These are phyloP conservation scores for Meteorus sp. DNA, from an alignment of 1,140 invertebrate genomes.

Conservation along the genomic window DNA sequence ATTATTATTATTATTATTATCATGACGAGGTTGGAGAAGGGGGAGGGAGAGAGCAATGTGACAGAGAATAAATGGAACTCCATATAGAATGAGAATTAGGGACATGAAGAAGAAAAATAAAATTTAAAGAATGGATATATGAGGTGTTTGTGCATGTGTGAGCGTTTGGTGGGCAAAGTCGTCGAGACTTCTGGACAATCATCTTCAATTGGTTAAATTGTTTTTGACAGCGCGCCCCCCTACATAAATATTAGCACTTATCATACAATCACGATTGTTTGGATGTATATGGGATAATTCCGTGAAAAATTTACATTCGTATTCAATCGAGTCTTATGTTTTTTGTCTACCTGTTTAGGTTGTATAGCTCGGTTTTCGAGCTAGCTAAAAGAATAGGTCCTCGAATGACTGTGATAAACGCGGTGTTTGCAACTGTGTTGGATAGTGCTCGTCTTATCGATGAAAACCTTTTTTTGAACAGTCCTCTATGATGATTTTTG, in stretches of 20 bases:
- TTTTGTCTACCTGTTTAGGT: too few species aligned
- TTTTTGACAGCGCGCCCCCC: conserved; percentile 1
- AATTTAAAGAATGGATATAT: neutral
- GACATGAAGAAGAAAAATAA: neutral
- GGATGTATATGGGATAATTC: neutral
- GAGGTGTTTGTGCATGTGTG: too few species aligned
- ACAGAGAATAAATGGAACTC: conserved; percentile 39
- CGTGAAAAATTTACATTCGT: too few species aligned
- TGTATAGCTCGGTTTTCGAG: too few species aligned
- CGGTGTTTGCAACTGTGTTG: too few species aligned
- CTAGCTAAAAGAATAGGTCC: too few species aligned
- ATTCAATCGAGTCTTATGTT: too few species aligned
- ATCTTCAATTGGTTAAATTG: conserved; percentile 28
- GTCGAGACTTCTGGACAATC: conserved; percentile 15
- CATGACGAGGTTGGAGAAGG: neutral
- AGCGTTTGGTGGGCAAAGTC: neutral
- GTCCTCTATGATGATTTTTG: too few species aligned
- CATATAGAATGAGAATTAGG: neutral
- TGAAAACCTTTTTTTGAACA: too few species aligned
- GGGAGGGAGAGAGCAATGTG: conserved; percentile 20
- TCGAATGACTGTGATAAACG: too few species aligned
- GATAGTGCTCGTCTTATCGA: too few species aligned
- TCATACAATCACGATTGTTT: neutral
- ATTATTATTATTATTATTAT: conserved; percentile 35
- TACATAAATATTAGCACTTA: neutral